Evolutionary conservation across 2,888 invertebrate genomes (phyloP), one percentile per base, ranked within the genome.

Genomic region (Heliconius aoede): DNA sequence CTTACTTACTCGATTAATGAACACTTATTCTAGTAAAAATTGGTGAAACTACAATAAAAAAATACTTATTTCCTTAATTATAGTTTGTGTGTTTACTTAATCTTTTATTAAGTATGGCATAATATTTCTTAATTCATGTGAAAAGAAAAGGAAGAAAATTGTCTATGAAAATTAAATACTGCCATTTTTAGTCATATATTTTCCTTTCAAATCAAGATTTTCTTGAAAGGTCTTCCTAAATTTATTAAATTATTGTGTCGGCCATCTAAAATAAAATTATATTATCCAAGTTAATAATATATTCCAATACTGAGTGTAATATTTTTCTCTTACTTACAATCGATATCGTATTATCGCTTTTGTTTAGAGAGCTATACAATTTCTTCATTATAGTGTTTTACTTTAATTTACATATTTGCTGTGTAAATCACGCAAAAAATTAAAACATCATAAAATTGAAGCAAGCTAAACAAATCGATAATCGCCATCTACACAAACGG

Each of bases 171-270:
- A 88, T 88, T 89, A 88, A 86, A 89, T 87, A 87, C 88, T 88
- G 89, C 89, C 90, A 91, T 91, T 91, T 91, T 91, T 92, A 94
- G 93, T 93, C 94, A 94, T 92, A 87, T 92, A 89, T 84, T 90
- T 89, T 90, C 89, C 89, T 88, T 92, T 91, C 91, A 90, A 87
- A 85, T 90, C 86, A 88, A 87, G 87, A 83, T 89, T 91, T 90
- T 88, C 85, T 85, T 85, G 84, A 82, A 86, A 86, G 86, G 85
- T 86, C 81, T 80, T 85, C 85, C 84, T 88, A 90, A 89, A 87
- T 87, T 89, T 67, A 86, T 87, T 83, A 94, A 94, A 94, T 92
- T 89, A 86, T 88, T 86, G 93, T 92, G 91, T 84, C 83, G 84
- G 84, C 82, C 84, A 88, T 82, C 85, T 85, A 88, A 92, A 93